phyloP scores from a whole-genome alignment of 2,888 invertebrate genomes.

The Hydrotaea diabolus region DNA sequence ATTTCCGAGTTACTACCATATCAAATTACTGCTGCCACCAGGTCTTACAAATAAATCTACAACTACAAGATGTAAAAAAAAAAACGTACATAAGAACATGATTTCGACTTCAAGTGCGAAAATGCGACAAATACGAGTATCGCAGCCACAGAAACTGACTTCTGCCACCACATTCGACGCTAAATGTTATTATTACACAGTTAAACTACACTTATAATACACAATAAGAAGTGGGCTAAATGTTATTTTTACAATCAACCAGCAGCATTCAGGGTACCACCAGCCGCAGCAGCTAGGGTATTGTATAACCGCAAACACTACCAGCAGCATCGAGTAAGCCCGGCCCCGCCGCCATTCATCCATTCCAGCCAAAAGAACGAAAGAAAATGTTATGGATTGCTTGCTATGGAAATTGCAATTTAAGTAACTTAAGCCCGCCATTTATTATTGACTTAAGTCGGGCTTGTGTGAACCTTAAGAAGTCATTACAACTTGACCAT shows the following conservation, averaged over 20 bases:
- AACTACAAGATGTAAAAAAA: constrained; percentile 8
- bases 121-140: constrained; percentile 24
- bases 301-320: constrained; percentile 51
- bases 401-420: constrained; percentile 66
- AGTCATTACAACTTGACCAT: constrained; percentile 64
- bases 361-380: background rate
- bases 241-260: constrained; percentile 52
- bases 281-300: constrained; percentile 47
- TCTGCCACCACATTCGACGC: constrained; percentile 30
- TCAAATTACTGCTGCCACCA: constrained; percentile 55
- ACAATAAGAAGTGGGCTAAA: constrained; percentile 57
- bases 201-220: constrained; percentile 39
- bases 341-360: background rate
- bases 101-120: constrained; percentile 48
- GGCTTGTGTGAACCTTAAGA: constrained; percentile 46
- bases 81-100: constrained; percentile 1
- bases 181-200: constrained; percentile 36
- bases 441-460: constrained; percentile 24
- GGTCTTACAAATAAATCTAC: constrained; percentile 48
- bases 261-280: constrained; percentile 48
- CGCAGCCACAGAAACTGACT: constrained; percentile 25
- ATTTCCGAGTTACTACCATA: constrained; percentile 17
- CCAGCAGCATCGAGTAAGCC: background rate
- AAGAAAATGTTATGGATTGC: constrained; percentile 37
- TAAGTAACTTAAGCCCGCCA: constrained; percentile 60